phyloP scores from a whole-genome alignment of 2,888 invertebrate species.

The Mimumesa dahlbomi region DNA sequence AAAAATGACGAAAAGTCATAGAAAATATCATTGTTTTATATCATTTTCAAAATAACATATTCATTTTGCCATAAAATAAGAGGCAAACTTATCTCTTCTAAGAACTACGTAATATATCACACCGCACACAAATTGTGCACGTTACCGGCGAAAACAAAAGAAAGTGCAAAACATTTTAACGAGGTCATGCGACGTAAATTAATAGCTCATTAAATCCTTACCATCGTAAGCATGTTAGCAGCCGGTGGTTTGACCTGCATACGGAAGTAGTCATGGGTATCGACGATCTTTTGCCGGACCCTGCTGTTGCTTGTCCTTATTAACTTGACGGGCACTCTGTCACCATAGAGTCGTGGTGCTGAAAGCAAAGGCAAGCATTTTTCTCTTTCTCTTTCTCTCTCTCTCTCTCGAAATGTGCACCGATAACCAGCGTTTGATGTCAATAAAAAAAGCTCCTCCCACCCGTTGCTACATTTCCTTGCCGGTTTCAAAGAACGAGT shows the following conservation, averaged over 20 bases:
- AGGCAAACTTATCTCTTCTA: too few relatives aligned
- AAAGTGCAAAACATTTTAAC: too few relatives aligned
- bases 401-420: too few relatives aligned
- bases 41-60: too few relatives aligned
- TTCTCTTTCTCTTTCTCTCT: not conserved
- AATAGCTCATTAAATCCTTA: conserved; percentile 76
- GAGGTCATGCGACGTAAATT: not conserved
- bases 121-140: too few relatives aligned
- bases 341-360: conserved; percentile 84
- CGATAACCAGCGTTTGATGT: too few relatives aligned
- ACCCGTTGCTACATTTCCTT: conserved; percentile 35
- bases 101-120: too few relatives aligned
- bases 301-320: conserved; percentile 83
- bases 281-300: conserved; percentile 87
- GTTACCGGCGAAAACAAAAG: too few relatives aligned
- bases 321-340: conserved; percentile 82
- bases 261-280: conserved; percentile 89
- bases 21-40: too few relatives aligned
- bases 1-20: too few relatives aligned
- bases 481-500: conserved; percentile 21
- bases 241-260: conserved; percentile 88
- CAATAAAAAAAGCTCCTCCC: too few relatives aligned
- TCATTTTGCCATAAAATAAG: too few relatives aligned
- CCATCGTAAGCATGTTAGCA: conserved; percentile 91
- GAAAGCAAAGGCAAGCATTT: conserved; percentile 52